phyloP scores from a whole-genome alignment of 1,140 invertebrate species.

The Aphidius gifuensis region DNA sequence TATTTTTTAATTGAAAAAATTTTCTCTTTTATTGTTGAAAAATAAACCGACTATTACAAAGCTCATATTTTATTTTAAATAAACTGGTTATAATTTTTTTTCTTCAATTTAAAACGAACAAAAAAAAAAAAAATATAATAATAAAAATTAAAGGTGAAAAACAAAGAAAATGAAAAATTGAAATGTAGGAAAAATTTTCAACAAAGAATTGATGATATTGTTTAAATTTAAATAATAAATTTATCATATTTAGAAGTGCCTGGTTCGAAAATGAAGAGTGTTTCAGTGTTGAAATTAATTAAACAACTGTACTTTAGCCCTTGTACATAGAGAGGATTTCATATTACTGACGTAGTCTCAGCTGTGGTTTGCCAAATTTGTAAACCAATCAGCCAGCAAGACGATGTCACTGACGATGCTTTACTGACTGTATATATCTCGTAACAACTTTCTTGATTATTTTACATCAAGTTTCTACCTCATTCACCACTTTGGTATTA shows the following conservation, averaged over 20 bases:
- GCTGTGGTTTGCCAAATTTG: slow-evolving; percentile 34
- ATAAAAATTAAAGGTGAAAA: not conserved
- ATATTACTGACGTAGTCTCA: slow-evolving; percentile 3
- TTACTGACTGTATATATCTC: slow-evolving; percentile 10
- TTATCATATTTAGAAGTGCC: too few species aligned
- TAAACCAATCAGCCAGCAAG: slow-evolving; percentile 37
- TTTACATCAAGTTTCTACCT: not conserved
- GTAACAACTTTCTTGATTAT: slow-evolving; percentile 6
- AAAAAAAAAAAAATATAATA: not conserved
- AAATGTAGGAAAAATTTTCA: too few species aligned
- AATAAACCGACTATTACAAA: too few species aligned
- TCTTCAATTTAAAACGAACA: too few species aligned
- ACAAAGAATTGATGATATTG: too few species aligned
- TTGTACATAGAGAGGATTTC: not conserved
- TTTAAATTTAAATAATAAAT: too few species aligned
- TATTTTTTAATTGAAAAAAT: too few species aligned
- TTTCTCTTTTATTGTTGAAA: too few species aligned
- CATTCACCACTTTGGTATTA: too few species aligned
- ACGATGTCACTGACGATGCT: too few species aligned
- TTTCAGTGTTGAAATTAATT: slow-evolving; percentile 34
- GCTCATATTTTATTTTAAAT: too few species aligned
- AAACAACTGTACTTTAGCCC: slow-evolving; percentile 25
- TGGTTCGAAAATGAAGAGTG: not conserved
- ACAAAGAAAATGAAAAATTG: not conserved
- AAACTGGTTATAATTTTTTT: too few species aligned